phyloP scores from a whole-genome alignment of 2,113 vertebrate genomes.

The Chaetura pelagica region DNA sequence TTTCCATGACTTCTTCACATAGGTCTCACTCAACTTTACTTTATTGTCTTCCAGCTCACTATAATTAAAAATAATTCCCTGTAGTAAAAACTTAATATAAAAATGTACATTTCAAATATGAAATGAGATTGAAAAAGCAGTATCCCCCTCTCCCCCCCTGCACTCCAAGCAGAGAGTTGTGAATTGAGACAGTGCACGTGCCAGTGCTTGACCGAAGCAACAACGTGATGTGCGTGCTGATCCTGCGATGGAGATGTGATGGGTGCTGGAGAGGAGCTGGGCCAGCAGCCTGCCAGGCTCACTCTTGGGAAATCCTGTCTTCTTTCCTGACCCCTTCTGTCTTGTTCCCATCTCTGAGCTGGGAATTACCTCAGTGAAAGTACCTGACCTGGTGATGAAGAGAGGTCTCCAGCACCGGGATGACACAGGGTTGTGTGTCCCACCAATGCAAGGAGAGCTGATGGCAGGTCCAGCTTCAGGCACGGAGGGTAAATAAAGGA shows the following conservation, averaged over 20 bases:
- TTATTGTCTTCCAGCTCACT: constrained; percentile 43
- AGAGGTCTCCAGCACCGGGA: background rate
- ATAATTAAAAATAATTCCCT: constrained; percentile 70
- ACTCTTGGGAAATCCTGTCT: background rate
- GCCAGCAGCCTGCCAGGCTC: background rate
- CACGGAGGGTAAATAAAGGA: background rate
- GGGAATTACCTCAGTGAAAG: background rate
- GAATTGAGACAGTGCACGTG: rapidly evolving
- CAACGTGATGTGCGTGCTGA: rapidly evolving
- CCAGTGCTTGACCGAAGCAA: rapidly evolving
- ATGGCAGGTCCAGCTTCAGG: background rate
- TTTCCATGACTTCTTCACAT: constrained; percentile 56
- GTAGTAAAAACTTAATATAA: constrained; percentile 53
- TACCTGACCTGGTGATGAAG: background rate
- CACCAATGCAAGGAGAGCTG: background rate
- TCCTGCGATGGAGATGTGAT: rapidly evolving
- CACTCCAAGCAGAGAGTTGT: background rate
- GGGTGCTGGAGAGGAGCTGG: background rate
- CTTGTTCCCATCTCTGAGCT: background rate
- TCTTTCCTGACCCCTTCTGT: background rate
- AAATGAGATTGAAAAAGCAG: constrained; percentile 1
- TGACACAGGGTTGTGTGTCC: background rate
- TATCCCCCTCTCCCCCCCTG: background rate
- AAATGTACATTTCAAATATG: constrained; percentile 38
- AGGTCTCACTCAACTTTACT: constrained; percentile 58